phyloP scores from a whole-genome alignment of 2,797 vertebrate genomes.

The Danio kyathit region DNA sequence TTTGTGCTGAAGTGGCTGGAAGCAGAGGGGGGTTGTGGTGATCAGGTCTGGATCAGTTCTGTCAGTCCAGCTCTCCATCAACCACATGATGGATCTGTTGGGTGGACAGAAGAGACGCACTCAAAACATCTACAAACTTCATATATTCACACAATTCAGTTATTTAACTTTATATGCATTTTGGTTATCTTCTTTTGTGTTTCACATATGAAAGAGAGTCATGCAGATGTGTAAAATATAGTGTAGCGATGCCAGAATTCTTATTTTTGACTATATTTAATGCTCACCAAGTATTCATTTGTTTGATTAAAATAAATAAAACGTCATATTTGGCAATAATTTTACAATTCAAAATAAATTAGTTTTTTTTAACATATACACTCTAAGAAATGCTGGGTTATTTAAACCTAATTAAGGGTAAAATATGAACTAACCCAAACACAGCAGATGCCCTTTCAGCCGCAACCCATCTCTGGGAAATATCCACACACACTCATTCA shows the following conservation, averaged over 20 bases:
- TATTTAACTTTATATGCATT: too few relatives aligned
- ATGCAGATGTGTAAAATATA: too few relatives aligned
- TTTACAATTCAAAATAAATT: not conserved
- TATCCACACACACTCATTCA: too few relatives aligned
- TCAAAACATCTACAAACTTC: not conserved
- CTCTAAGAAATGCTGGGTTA: too few relatives aligned
- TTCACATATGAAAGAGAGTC: too few relatives aligned
- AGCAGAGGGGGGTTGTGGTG: conserved; percentile 71
- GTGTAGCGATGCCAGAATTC: not conserved
- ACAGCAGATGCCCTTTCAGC: too few relatives aligned
- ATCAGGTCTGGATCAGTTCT: conserved; percentile 75
- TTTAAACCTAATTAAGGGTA: too few relatives aligned
- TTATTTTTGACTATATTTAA: not conserved
- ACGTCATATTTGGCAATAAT: not conserved
- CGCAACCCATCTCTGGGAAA: too few relatives aligned
- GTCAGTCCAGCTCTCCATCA: conserved; percentile 63
- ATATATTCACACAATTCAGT: too few relatives aligned
- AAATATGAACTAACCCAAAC: too few relatives aligned
- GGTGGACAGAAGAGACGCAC: not conserved
- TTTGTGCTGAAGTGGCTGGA: conserved; percentile 84
- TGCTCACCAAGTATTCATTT: not conserved
- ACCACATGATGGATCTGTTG: conserved; percentile 72
- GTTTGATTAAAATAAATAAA: not conserved
- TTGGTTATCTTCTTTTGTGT: too few relatives aligned
- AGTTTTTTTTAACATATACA: not conserved